These are phyloP conservation scores for Harmothoe impar DNA, from an alignment of 2,888 invertebrate genomes.

Conservation along the genomic window DNA sequence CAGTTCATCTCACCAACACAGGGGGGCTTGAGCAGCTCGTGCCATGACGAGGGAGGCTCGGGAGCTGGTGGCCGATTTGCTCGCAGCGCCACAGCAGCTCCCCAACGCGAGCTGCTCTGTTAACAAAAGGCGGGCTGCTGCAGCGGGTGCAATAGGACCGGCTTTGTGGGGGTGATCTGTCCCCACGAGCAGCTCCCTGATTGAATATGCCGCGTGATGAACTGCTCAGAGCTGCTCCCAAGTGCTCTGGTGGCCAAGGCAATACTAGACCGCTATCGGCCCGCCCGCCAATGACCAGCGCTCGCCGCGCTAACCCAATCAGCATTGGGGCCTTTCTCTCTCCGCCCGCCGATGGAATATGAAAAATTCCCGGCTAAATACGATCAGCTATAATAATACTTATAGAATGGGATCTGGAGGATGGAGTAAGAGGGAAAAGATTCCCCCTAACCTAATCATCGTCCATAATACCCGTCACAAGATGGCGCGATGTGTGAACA, in stretches of 20 bases:
- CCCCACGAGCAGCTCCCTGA: constrained; percentile 57
- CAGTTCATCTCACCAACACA: background rate
- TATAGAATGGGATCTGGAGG: constrained; percentile 62
- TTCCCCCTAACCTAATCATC: constrained; percentile 55
- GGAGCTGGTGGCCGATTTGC: background rate
- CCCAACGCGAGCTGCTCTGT: background rate
- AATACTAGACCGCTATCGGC: constrained; percentile 60
- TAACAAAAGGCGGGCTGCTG: constrained; percentile 46
- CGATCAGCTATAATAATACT: constrained; percentile 61
- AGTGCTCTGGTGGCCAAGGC: constrained; percentile 43
- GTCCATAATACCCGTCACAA: constrained; percentile 37
- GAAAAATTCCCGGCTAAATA: constrained; percentile 58
- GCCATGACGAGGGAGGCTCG: background rate
- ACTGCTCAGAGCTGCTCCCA: constrained; percentile 50
- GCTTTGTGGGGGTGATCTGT: constrained; percentile 59
- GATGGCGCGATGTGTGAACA: constrained; percentile 55
- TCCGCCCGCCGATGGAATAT: constrained; percentile 53
- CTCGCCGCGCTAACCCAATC: constrained; percentile 58
- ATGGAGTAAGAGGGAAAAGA: constrained; percentile 60
- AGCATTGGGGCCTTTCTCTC: constrained; percentile 51
- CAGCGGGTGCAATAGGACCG: constrained; percentile 25
- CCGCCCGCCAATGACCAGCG: constrained; percentile 34
- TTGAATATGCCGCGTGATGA: constrained; percentile 63
- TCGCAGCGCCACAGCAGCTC: background rate
- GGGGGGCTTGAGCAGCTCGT: background rate